Evolutionary conservation across 2,113 vertebrate genomes (phyloP), one percentile per base, ranked within the genome.

Genomic region (Microtus richardsoni): DNA sequence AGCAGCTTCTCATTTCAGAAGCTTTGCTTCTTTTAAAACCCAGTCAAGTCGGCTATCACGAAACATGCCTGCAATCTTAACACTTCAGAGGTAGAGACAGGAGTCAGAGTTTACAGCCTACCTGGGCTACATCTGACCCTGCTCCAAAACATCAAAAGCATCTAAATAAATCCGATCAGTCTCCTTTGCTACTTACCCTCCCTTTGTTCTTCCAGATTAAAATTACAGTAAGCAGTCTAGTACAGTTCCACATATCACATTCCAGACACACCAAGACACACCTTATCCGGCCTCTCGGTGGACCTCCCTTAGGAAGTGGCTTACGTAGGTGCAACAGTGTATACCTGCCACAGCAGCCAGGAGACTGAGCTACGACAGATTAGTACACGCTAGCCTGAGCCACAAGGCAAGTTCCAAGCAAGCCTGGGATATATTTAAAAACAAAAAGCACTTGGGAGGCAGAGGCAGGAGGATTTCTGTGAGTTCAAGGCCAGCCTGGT

Each of bases 131-230:
- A 54, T n/a, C 7, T n/a, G 33, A 87, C 12, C 44, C 44, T 49
- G n/a, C 30, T 16, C 39, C 44, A 47, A 33, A 86, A 22, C 26
- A 86, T 9, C 77, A 47, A 86, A 85, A 68, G 36, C 9, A 36
- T 36, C 41, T 21, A 86, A 36, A 36, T n/a, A 89, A 93, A 87
- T 84, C 64, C 8, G 33, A 22, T 66, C 91, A 49, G 54, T 70
- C 44, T 83, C 88, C 71, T 17, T 10, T 24, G 68, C 71, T 62
- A 73, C 7, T 86, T n/a, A 75, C 60, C 39, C 70, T 82, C 36
- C 62, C 64, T 92, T 78, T 79, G 41, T 17, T 88, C 54, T 96
- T 93, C 36, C 86, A 89, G 79, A 94, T 91, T 86, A n/a, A 86
- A 91, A 84, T 79, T 73, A 93, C 2, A 94, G 52, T 28, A 89